Evolutionary conservation across 2,797 vertebrate genomes (phyloP), one percentile per base, ranked within the genome.

Genomic region (Erpetoichthys calabaricus): DNA sequence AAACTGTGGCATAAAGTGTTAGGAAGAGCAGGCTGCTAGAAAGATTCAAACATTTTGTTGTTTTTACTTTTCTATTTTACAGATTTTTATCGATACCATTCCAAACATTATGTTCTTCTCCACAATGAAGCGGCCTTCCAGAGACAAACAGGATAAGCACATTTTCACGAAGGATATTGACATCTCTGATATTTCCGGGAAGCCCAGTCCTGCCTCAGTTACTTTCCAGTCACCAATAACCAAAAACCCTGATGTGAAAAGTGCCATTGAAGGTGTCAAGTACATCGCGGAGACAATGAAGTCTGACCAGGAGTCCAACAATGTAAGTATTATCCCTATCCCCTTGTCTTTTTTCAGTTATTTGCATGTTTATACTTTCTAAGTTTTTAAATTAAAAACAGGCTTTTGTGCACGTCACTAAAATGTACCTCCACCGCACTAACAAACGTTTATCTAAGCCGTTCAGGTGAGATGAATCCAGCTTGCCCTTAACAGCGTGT

Each of bases 101-200:
- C 91, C 91, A 59, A 93, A 89, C 59, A 3, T 96, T 63, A 94
- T 97, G 92, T 92, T 95, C 77, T 96, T 96, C 77, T 95, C 91
- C 44, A 94, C 91, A 42, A 94, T 97, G 91, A 96, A 95, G 74
- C 78, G 91, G 45, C 88, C 90, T 0, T 80, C 86, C 51, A 90
- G 87, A 70, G 87, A 92, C 51, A 91, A 85, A 64, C 84, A 83
- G 67, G 78, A 70, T 4, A 91, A 86, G 72, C 86, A 57, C 60
- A 80, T 90, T 73, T 92, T 92, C 58, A 72, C 82, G 6, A 85
- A 84, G 66, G 91, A 92, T 59, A 89, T 92, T 60, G 91, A 95
- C 72, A 93, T 94, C 71, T 94, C 92, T 7, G 91, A 95, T 64
- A 96, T 95, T 73, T 97, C 92, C 7, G 91, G 92, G 56, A 95